Conservation (phyloP, 2,888 invertebrate genomes). For the Tigriopus californicus region DNA sequence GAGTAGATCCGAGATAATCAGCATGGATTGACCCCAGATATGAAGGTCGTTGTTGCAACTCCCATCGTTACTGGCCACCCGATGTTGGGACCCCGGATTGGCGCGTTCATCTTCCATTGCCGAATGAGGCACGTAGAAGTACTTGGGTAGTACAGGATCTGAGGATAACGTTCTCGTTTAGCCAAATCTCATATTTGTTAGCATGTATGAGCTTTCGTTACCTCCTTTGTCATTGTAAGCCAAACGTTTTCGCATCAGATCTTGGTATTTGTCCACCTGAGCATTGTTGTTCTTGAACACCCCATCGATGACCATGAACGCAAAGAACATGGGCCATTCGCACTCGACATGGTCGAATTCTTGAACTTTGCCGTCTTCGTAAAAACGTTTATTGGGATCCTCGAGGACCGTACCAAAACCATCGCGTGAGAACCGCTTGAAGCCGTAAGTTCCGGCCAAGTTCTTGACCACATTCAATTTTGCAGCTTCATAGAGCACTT, state of each 20-base stretch:
- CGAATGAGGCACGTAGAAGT: slow-evolving; percentile 62
- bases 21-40: slow-evolving; percentile 90
- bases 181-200: background rate
- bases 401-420: slow-evolving; percentile 79
- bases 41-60: slow-evolving; percentile 38
- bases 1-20: slow-evolving; percentile 75
- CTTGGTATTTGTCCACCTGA: slow-evolving; percentile 76
- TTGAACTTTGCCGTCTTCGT: slow-evolving; percentile 40
- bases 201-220: background rate
- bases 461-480: slow-evolving; percentile 53
- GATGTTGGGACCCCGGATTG: slow-evolving; percentile 45
- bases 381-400: slow-evolving; percentile 55
- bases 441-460: slow-evolving; percentile 72
- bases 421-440: slow-evolving; percentile 82
- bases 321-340: slow-evolving; percentile 93
- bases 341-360: slow-evolving; percentile 90
- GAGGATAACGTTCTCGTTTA: background rate
- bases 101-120: slow-evolving; percentile 47
- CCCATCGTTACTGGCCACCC: slow-evolving; percentile 42
- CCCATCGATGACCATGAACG: slow-evolving; percentile 89
- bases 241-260: background rate
- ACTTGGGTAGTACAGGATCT: slow-evolving; percentile 70
- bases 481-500: slow-evolving; percentile 61
- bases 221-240: background rate
- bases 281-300: slow-evolving; percentile 67